Conservation (phyloP, 2,113 vertebrate species). For the Phyllopteryx taeniolatus region DNA sequence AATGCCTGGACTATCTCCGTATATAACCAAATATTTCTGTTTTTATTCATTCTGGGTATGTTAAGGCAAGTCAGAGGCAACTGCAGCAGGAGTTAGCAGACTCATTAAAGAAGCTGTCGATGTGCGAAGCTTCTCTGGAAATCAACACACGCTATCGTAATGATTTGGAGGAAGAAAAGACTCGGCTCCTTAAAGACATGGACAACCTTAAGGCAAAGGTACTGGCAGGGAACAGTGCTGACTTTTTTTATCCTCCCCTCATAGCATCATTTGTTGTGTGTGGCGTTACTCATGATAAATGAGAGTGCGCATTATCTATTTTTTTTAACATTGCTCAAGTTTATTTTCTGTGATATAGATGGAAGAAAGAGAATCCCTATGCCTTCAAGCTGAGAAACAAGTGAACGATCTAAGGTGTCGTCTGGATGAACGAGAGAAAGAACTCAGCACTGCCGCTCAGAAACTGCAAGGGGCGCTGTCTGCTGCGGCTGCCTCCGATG, state of each 20-base stretch:
- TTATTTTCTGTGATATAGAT: conserved; percentile 67
- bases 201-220: conserved; percentile 81
- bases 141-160: conserved; percentile 80
- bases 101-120: conserved; percentile 86
- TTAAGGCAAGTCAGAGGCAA: conserved; percentile 62
- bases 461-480: conserved; percentile 76
- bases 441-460: conserved; percentile 63
- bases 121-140: conserved; percentile 89
- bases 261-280: not conserved
- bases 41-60: not conserved
- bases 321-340: not conserved
- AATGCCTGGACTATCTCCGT: not conserved
- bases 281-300: no score
- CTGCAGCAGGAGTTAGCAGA: conserved; percentile 91
- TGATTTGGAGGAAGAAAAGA: conserved; percentile 85
- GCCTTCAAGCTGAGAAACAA: conserved; percentile 68
- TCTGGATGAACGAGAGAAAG: conserved; percentile 75
- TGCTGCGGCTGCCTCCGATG: conserved; percentile 56
- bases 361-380: conserved; percentile 72
- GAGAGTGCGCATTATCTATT: not conserved
- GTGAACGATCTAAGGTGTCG: conserved; percentile 65
- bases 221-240: conserved; percentile 14
- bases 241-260: not conserved
- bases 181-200: conserved; percentile 78
- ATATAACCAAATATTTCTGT: not conserved